Conservation (phyloP, 2,113 vertebrate species). For the Vulpes lagopus region DNA sequence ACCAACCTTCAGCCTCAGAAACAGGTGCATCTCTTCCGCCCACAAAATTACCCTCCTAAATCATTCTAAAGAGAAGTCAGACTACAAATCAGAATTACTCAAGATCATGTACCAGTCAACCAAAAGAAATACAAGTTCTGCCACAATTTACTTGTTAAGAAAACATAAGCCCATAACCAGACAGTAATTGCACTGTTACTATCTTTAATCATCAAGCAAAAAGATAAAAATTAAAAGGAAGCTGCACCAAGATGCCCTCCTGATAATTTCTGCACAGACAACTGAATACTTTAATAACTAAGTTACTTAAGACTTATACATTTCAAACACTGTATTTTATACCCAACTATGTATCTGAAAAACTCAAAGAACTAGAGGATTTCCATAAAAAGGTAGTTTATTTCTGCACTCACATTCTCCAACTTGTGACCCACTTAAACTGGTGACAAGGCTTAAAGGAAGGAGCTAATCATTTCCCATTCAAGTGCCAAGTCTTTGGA, state of each 20-base stretch:
- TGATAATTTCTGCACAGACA: background rate
- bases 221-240: background rate
- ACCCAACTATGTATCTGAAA: constrained; percentile 1
- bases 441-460: constrained; percentile 32
- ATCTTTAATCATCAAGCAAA: constrained; percentile 34
- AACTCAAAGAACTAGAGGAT: background rate
- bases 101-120: background rate
- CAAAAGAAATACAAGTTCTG: background rate
- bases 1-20: background rate
- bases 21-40: background rate
- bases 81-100: constrained; percentile 29
- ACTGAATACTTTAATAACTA: background rate
- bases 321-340: constrained; percentile 19
- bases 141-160: background rate
- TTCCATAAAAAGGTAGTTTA: constrained; percentile 16
- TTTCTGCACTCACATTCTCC: constrained; percentile 39
- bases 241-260: background rate
- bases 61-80: constrained; percentile 42
- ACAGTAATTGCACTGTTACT: constrained; percentile 13
- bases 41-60: background rate
- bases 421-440: constrained; percentile 69
- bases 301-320: background rate
- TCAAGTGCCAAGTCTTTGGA: constrained; percentile 56
- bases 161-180: constrained; percentile 30
- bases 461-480: constrained; percentile 63